A percentile compares a stretch with the other conserved stretches of the same genome.
Evolutionary conservation across 2,797 vertebrate species (phyloP).

Genomic region (Harpagifer antarcticus): DNA sequence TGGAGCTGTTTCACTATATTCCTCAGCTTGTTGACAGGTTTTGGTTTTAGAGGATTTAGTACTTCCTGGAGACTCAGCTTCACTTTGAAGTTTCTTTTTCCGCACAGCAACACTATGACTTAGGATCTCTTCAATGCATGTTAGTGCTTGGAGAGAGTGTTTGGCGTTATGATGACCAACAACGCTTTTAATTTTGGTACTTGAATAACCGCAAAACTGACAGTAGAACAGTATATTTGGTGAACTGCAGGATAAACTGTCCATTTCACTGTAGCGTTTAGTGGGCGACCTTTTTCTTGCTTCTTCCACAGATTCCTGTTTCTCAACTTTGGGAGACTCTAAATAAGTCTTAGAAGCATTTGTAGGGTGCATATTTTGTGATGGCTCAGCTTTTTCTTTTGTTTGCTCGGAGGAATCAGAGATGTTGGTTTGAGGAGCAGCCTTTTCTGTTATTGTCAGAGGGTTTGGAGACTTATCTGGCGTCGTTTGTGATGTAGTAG

Average conservation of each 20-base stretch:
- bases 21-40: neutral
- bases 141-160: conserved; percentile 28
- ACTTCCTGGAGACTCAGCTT: conserved; percentile 6
- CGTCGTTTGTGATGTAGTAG: conserved; percentile 73
- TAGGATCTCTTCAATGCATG: conserved; percentile 12
- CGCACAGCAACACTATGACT: conserved; percentile 25
- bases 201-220: conserved; percentile 59
- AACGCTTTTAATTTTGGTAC: conserved; percentile 55
- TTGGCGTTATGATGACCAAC: conserved; percentile 61
- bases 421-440: neutral
- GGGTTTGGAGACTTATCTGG: conserved; percentile 51
- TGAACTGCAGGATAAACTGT: neutral
- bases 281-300: conserved; percentile 64
- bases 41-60: neutral
- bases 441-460: neutral
- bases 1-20: neutral
- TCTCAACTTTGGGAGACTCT: conserved; percentile 70
- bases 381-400: neutral
- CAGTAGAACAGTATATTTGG: conserved; percentile 56
- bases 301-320: conserved; percentile 74
- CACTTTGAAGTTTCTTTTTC: conserved; percentile 14
- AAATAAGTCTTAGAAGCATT: conserved; percentile 24
- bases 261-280: conserved; percentile 70
- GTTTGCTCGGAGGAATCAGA: neutral
- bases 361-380: neutral